A percentile compares a stretch with the other conserved stretches of the same genome.
phyloP scores from a whole-genome alignment of 2,113 vertebrate species.

The Perccottus glenii region DNA sequence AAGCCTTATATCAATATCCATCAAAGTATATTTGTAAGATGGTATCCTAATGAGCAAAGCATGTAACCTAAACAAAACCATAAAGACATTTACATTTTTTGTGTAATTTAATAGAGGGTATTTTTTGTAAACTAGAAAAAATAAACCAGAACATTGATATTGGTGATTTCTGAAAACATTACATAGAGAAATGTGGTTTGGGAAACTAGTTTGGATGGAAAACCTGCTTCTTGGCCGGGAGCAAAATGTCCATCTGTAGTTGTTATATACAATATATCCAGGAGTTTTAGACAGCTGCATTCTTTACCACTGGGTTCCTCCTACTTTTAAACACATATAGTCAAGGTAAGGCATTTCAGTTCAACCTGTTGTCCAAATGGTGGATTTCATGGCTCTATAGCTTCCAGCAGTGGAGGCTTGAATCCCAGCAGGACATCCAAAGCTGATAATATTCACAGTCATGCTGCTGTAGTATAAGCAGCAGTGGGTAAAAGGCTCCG shows the following conservation, averaged over 20 bases:
- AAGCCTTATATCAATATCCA: no score
- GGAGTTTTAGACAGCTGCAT: slow-evolving; percentile 9
- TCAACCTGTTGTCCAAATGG: slow-evolving; percentile 27
- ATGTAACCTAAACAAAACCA: no score
- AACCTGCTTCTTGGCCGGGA: background rate
- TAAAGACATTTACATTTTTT: no score
- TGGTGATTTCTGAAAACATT: no score
- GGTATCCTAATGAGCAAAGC: no score
- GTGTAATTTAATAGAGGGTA: no score
- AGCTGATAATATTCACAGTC: slow-evolving; percentile 25
- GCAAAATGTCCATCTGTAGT: background rate
- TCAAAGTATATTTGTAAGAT: no score
- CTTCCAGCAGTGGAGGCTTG: slow-evolving; percentile 31
- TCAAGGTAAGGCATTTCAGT: slow-evolving; percentile 18
- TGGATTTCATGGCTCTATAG: slow-evolving; percentile 36
- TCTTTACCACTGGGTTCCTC: slow-evolving; percentile 10
- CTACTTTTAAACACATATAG: slow-evolving; percentile 27
- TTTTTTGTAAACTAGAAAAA: no score
- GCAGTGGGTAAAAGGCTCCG: slow-evolving; percentile 8
- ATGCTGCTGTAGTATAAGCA: slow-evolving; percentile 8
- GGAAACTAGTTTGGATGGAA: no score
- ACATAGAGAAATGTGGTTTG: no score
- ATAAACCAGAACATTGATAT: no score
- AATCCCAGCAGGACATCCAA: slow-evolving; percentile 29
- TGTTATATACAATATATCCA: background rate